These are phyloP conservation scores for Bombus pyrosoma DNA, from an alignment of 1,140 invertebrate genomes.

Conservation along the genomic window DNA sequence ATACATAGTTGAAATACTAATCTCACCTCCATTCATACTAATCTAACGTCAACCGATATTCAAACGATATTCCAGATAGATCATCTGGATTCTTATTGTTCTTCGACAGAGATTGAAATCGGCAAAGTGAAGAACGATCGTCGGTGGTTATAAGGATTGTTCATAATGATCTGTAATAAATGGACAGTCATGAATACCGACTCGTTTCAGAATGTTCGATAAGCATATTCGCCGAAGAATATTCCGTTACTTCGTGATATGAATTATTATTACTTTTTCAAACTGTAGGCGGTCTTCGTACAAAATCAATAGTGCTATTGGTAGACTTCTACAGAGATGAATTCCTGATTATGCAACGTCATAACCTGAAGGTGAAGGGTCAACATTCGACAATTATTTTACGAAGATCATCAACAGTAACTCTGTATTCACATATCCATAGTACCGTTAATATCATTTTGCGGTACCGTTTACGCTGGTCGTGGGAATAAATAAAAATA, in stretches of 20 bases:
- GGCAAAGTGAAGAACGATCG: not conserved
- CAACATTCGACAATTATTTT: conserved; percentile 30
- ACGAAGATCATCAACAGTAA: conserved; percentile 19
- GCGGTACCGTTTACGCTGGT: too few relatives aligned
- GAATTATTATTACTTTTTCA: not conserved
- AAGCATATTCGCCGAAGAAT: not conserved
- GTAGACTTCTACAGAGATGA: too few relatives aligned
- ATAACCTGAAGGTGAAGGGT: conserved; percentile 32
- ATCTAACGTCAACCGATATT: not conserved
- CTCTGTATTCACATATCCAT: too few relatives aligned
- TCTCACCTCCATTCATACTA: not conserved
- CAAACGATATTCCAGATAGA: not conserved
- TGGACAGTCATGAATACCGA: conserved; percentile 14
- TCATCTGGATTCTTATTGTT: not conserved
- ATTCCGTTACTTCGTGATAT: conserved; percentile 54
- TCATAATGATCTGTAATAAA: conserved; percentile 39
- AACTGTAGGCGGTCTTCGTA: not conserved
- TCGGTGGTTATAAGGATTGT: not conserved
- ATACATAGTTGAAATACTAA: not conserved
- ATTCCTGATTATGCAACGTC: not conserved
- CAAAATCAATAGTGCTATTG: conserved; percentile 24
- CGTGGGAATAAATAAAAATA: too few relatives aligned
- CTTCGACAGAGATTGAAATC: not conserved
- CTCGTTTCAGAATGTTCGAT: conserved; percentile 13
- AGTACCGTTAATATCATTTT: too few relatives aligned